phyloP scores from a whole-genome alignment of 2,888 invertebrate species.

The Schrankia costaestrigalis region DNA sequence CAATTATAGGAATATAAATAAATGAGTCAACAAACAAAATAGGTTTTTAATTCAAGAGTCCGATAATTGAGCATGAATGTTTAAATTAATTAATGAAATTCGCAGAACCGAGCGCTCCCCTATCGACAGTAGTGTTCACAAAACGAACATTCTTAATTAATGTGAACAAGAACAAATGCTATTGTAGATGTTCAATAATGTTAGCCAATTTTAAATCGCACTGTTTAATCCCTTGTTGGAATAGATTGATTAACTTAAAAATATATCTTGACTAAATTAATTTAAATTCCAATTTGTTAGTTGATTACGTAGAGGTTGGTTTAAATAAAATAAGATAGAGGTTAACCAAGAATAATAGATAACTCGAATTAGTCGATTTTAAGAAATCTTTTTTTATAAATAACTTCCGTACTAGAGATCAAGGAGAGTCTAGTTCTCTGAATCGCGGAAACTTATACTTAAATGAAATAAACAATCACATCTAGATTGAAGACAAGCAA shows the following conservation, averaged over 20 bases:
- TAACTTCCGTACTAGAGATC: too few relatives aligned
- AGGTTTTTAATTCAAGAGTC: slow-evolving; percentile 72
- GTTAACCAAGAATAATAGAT: too few relatives aligned
- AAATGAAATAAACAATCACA: too few relatives aligned
- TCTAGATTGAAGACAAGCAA: too few relatives aligned
- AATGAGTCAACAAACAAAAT: slow-evolving; percentile 72
- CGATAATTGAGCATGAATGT: slow-evolving; percentile 77
- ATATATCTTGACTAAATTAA: slow-evolving; percentile 27
- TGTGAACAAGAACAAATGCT: slow-evolving; percentile 60
- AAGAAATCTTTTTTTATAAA: too few relatives aligned
- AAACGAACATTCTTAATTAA: slow-evolving; percentile 69
- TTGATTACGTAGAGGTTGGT: too few relatives aligned
- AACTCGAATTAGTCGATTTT: too few relatives aligned
- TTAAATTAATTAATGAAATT: slow-evolving; percentile 75
- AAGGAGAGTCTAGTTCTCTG: too few relatives aligned
- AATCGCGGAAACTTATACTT: too few relatives aligned
- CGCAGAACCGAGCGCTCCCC: slow-evolving; percentile 46
- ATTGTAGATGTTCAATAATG: slow-evolving; percentile 53
- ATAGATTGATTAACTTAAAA: slow-evolving; percentile 37
- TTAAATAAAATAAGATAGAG: too few relatives aligned
- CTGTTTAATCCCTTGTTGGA: slow-evolving; percentile 39
- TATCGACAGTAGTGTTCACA: slow-evolving; percentile 49
- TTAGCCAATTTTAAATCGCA: slow-evolving; percentile 47
- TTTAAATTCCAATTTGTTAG: slow-evolving; percentile 5
- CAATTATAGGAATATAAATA: slow-evolving; percentile 39